A percentile compares a stretch with the other conserved stretches of the same genome.
Conservation (phyloP, 2,113 vertebrate species). For the Atrichornis clamosus region DNA sequence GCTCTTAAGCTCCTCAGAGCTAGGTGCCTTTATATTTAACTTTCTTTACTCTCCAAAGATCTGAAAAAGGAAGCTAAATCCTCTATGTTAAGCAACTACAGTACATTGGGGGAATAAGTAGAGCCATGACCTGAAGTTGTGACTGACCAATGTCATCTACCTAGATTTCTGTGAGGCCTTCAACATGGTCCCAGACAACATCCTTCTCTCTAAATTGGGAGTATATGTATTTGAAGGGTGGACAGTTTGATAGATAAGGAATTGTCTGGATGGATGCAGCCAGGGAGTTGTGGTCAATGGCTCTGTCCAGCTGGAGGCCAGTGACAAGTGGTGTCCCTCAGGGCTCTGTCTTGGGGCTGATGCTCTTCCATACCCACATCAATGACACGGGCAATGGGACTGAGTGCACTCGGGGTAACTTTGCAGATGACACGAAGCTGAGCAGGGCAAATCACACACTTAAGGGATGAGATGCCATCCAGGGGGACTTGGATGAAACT, state of each 20-base stretch:
- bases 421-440: background rate
- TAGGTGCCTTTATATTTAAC: background rate
- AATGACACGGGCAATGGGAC: background rate
- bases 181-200: fast-evolving
- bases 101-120: background rate
- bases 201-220: background rate
- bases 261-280: background rate
- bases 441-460: background rate
- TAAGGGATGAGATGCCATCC: background rate
- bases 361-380: background rate
- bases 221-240: background rate
- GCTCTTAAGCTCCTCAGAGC: background rate
- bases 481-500: background rate
- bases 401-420: background rate
- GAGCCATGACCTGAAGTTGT: background rate
- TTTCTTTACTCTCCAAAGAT: background rate
- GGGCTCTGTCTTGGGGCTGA: background rate
- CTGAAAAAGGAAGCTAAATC: background rate
- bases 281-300: background rate
- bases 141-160: background rate
- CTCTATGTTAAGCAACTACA: background rate
- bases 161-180: background rate
- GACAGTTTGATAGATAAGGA: background rate
- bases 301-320: background rate
- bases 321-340: background rate